Conservation (phyloP, 2,797 vertebrate genomes). For the Siniperca obscura region DNA sequence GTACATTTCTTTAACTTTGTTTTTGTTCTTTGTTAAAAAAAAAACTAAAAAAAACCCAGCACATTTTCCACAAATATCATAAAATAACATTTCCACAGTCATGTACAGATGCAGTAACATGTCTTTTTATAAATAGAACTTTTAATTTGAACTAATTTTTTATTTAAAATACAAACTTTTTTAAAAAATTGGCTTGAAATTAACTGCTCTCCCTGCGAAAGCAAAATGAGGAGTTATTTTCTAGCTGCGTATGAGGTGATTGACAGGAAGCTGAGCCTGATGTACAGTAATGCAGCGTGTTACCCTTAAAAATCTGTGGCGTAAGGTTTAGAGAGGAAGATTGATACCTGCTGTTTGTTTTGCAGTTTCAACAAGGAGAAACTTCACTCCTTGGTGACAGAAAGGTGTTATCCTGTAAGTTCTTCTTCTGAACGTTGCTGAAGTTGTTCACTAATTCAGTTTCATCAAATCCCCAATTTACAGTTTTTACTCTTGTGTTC, state of each 20-base stretch:
- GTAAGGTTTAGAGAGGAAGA: not conserved
- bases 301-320: not conserved
- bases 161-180: not conserved
- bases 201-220: not conserved
- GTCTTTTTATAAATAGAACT: not conserved
- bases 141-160: not conserved
- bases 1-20: not conserved
- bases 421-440: not conserved
- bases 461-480: not conserved
- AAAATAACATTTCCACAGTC: not conserved
- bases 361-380: constrained; percentile 90
- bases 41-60: not conserved
- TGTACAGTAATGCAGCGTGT: not conserved
- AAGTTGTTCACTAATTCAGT: not conserved
- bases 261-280: not conserved
- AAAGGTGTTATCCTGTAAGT: constrained; percentile 94
- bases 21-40: not conserved
- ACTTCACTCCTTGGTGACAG: constrained; percentile 93
- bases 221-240: not conserved
- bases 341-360: constrained; percentile 15
- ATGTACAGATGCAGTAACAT: too few species aligned
- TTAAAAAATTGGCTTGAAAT: not conserved
- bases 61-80: not conserved
- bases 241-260: not conserved
- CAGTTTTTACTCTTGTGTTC: not conserved